Conservation (phyloP, 2,797 vertebrate genomes). For the Astyanax mexicanus region DNA sequence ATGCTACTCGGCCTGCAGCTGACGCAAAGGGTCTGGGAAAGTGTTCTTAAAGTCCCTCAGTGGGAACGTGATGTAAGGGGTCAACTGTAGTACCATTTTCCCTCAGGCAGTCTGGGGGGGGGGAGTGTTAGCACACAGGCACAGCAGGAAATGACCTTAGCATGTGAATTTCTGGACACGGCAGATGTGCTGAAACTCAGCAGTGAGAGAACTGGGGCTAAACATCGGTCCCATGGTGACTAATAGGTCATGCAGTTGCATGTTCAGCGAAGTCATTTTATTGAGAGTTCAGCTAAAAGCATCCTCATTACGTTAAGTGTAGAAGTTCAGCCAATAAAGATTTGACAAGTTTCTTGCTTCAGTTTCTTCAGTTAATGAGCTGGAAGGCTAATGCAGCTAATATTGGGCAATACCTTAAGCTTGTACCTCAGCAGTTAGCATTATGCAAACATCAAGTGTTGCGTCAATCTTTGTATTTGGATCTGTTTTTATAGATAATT, state of each 20-base stretch:
- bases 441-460: neutral
- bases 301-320: neutral
- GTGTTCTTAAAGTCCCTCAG: neutral
- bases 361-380: neutral
- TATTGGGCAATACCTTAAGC: neutral
- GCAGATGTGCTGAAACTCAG: constrained; percentile 34
- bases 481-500: no score
- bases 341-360: neutral
- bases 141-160: constrained; percentile 51
- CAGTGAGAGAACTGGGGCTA: constrained; percentile 7
- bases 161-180: constrained; percentile 34
- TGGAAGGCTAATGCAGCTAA: neutral
- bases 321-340: neutral
- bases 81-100: constrained; percentile 38
- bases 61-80: constrained; percentile 40
- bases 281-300: neutral
- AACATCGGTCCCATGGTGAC: neutral
- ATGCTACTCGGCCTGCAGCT: neutral
- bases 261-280: neutral
- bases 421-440: neutral
- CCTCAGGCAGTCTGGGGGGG: constrained; percentile 16
- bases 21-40: constrained; percentile 38
- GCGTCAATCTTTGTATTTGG: no score
- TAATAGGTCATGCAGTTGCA: neutral
- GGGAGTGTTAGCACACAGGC: constrained; percentile 13